Evolutionary conservation across 2,888 invertebrate genomes (phyloP).

Genomic region (Lepidonotus clava): DNA sequence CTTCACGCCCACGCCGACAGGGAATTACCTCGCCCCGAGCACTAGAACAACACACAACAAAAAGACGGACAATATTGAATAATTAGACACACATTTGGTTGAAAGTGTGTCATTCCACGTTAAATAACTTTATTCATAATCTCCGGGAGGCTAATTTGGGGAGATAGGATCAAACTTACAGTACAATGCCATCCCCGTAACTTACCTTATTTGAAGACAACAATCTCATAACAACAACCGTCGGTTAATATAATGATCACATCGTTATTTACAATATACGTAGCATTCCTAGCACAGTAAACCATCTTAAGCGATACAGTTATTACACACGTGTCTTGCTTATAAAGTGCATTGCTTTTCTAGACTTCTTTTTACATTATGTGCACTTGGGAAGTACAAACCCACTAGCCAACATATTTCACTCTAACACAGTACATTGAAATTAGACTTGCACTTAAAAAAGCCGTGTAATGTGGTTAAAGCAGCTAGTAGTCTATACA

Average conservation of each 20-base stretch:
- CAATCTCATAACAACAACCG: conserved; percentile 24
- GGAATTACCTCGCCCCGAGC: not conserved
- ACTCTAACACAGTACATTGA: no score
- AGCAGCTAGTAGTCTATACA: no score
- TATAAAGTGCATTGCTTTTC: no score
- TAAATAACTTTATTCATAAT: not conserved
- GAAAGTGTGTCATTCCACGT: not conserved
- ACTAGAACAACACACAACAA: not conserved
- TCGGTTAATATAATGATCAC: not conserved
- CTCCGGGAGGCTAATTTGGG: conserved; percentile 18
- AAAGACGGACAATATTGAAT: conserved; percentile 13
- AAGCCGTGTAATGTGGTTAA: no score
- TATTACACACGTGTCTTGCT: no score
- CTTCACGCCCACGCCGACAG: not conserved
- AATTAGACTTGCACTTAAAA: no score
- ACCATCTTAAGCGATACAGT: no score
- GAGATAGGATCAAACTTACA: not conserved
- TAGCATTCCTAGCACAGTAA: no score
- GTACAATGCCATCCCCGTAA: not conserved
- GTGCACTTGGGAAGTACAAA: no score
- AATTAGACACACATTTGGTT: not conserved
- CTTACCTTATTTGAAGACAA: not conserved
- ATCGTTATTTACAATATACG: not conserved
- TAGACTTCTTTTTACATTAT: no score
- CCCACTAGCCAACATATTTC: no score